Evolutionary conservation across 2,113 vertebrate species (phyloP).

Genomic region (Puntigrus tetrazona): DNA sequence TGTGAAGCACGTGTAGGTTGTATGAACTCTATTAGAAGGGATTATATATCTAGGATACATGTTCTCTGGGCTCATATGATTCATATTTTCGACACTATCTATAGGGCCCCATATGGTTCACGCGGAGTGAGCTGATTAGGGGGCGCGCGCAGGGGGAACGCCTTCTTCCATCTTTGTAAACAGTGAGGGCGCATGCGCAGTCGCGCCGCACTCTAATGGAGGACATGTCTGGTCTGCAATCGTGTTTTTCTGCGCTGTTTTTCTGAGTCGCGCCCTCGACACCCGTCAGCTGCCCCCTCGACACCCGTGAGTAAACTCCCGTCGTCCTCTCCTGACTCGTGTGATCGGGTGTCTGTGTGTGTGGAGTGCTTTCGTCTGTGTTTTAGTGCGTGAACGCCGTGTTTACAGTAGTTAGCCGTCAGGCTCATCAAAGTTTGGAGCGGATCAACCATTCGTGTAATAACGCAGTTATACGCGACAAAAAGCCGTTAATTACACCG

Average conservation of each 20-base stretch:
- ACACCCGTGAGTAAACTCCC: conserved; percentile 31
- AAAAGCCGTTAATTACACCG: background rate
- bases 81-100: no score
- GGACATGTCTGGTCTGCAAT: conserved; percentile 63
- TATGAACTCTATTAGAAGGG: background rate
- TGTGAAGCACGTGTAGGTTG: background rate
- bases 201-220: conserved; percentile 71
- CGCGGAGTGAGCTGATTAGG: conserved; percentile 6
- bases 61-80: background rate
- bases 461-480: conserved; percentile 10
- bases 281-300: conserved; percentile 24
- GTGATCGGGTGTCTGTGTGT: background rate
- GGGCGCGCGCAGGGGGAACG: conserved; percentile 51
- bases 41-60: background rate
- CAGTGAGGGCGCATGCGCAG: conserved; percentile 73
- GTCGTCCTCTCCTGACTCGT: background rate
- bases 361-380: conserved; percentile 44
- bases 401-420: conserved; percentile 27
- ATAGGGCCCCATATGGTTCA: background rate
- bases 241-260: conserved; percentile 55
- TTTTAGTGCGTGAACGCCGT: background rate
- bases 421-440: conserved; percentile 35
- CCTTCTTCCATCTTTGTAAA: conserved; percentile 70
- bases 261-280: conserved; percentile 35
- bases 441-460: conserved; percentile 21